Evolutionary conservation across 2,113 vertebrate species (phyloP), one percentile per base, ranked within the genome.

Genomic region (Rhabdornis inornatus): DNA sequence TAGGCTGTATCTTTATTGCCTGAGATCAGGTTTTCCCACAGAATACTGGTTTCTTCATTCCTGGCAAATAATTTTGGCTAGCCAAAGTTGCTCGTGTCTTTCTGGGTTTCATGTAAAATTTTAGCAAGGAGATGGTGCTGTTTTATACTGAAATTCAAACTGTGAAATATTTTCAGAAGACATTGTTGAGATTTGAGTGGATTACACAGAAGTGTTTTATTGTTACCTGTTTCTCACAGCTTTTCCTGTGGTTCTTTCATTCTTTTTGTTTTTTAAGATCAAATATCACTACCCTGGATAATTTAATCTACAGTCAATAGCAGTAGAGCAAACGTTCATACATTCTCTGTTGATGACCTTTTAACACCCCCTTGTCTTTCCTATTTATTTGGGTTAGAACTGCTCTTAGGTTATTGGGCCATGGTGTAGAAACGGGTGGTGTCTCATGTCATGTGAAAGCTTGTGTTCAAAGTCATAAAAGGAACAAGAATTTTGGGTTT

Each of bases 391-490:
- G 33, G 68, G 13, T 59, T 56, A 59, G 28, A 76, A 17, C 4
- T 31, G 35, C 42, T 8, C 0, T 56, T 8, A 31, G 37, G 18
- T 61, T 71, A 6, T 7, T 55, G 25, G 42, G 52, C n/a, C 6
- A 1, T 3, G 44, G 16, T 52, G 45, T 39, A 74, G 42, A 59
- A 72, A 50, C 25, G 10, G 31, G 10, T 0, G 4, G n/a, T 83
- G 72, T 27, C 18, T 71, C 15, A 2, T 19, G 9, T 37, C 8
- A 1, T 22, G 10, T 10, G 64, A 50, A 77, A 65, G 3, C 0
- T 0, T 25, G n/a, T 24, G 9, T 47, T 74, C 35, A 50, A 28
- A 77, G 15, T 28, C 27, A 4, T 25, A n/a, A 45, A 37, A 55
- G 1, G 8, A 76, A 5, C 6, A 20, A 31, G 35, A 31, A 27